Conservation (phyloP, 2,888 invertebrate genomes). For the Tanytarsus gracilentus region DNA sequence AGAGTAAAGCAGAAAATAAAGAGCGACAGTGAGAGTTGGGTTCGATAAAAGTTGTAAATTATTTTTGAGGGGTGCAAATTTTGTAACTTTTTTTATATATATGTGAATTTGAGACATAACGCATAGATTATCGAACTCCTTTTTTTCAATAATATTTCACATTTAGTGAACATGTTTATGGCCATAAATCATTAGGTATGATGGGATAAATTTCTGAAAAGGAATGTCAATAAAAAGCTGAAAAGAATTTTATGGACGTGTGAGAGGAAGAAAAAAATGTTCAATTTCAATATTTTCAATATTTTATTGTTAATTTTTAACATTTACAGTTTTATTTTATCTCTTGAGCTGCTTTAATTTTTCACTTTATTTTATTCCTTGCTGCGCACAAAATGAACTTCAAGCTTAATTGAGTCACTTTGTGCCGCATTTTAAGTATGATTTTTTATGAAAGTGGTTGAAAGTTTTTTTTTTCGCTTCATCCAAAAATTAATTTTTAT, state of each 20-base stretch:
- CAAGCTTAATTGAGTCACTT: constrained; percentile 20
- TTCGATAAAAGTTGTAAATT: constrained; percentile 10
- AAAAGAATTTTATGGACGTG: not conserved
- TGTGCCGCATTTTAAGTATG: not conserved
- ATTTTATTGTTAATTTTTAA: constrained; percentile 26
- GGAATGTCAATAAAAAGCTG: not conserved
- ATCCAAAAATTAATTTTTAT: not conserved
- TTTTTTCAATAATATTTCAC: too few species aligned
- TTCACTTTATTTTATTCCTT: not conserved
- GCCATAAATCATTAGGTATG: not conserved
- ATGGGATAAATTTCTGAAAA: too few species aligned
- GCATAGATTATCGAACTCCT: too few species aligned
- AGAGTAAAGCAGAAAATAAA: not conserved
- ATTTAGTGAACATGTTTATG: constrained; percentile 10
- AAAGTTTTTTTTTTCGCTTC: not conserved
- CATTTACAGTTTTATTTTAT: constrained; percentile 18
- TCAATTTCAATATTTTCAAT: constrained; percentile 8
- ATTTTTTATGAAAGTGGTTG: too few species aligned
- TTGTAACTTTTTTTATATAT: too few species aligned
- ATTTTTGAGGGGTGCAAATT: constrained; percentile 23
- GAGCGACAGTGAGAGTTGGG: not conserved
- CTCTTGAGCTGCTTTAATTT: constrained; percentile 14
- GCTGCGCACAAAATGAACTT: constrained; percentile 2
- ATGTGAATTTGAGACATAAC: too few species aligned
- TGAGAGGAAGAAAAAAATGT: not conserved